These are phyloP conservation scores for Sepiola atlantica DNA, from an alignment of 2,888 invertebrate genomes.

Conservation along the genomic window DNA sequence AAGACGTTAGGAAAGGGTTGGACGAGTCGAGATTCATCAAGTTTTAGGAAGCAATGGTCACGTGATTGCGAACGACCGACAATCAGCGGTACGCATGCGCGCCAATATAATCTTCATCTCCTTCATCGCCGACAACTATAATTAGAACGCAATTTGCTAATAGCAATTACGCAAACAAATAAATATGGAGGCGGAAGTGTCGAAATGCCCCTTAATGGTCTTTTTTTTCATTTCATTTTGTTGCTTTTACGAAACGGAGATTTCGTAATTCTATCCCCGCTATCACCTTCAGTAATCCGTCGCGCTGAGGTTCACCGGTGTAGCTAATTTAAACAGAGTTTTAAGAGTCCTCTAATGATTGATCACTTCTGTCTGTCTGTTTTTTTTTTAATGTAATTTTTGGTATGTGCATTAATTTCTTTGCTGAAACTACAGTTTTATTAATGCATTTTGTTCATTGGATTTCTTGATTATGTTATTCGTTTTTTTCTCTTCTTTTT, in stretches of 20 bases:
- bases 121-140: neutral
- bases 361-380: neutral
- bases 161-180: constrained; percentile 32
- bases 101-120: neutral
- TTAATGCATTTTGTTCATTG: constrained; percentile 15
- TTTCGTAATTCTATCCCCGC: neutral
- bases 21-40: too few species aligned
- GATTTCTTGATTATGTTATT: neutral
- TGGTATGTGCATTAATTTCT: neutral
- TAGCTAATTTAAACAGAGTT: constrained; percentile 13
- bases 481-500: neutral
- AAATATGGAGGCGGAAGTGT: constrained; percentile 32
- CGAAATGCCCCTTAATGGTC: constrained; percentile 22
- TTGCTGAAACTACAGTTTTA: neutral
- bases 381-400: neutral
- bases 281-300: neutral
- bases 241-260: neutral
- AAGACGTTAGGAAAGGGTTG: too few species aligned
- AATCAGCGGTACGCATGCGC: neutral
- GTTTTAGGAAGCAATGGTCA: neutral
- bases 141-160: constrained; percentile 19
- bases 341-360: constrained; percentile 32
- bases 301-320: neutral
- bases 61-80: neutral
- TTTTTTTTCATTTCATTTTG: too few species aligned